phyloP scores from a whole-genome alignment of 2,888 invertebrate species.

The Cantharis rufa region DNA sequence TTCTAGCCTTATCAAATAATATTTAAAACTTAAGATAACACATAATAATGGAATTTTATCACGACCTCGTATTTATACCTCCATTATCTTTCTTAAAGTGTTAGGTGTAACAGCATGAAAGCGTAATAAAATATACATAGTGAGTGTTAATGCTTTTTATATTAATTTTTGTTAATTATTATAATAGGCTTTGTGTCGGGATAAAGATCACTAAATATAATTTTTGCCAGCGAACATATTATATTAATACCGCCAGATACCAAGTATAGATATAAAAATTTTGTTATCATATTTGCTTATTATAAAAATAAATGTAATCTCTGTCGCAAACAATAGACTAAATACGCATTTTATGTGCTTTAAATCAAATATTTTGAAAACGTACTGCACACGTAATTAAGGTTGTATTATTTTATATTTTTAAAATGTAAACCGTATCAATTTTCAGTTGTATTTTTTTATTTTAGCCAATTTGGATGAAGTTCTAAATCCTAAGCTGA shows the following conservation, averaged over 20 bases:
- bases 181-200: not conserved
- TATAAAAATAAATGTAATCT: not conserved
- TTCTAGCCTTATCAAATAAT: not conserved
- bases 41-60: not conserved
- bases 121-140: not conserved
- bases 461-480: constrained; percentile 63
- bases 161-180: not conserved
- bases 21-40: not conserved
- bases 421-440: not conserved
- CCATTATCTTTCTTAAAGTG: not conserved
- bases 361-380: not conserved
- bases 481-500: constrained; percentile 61
- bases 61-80: not conserved
- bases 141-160: not conserved
- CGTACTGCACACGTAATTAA: not conserved
- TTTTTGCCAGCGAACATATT: not conserved
- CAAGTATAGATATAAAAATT: not conserved
- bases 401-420: not conserved
- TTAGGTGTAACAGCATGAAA: not conserved
- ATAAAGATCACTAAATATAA: not conserved
- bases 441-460: not conserved
- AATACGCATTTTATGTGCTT: not conserved
- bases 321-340: not conserved
- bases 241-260: not conserved
- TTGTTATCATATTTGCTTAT: not conserved